phyloP scores from a whole-genome alignment of 2,797 vertebrate species.

The Neomorphus geoffroyi region DNA sequence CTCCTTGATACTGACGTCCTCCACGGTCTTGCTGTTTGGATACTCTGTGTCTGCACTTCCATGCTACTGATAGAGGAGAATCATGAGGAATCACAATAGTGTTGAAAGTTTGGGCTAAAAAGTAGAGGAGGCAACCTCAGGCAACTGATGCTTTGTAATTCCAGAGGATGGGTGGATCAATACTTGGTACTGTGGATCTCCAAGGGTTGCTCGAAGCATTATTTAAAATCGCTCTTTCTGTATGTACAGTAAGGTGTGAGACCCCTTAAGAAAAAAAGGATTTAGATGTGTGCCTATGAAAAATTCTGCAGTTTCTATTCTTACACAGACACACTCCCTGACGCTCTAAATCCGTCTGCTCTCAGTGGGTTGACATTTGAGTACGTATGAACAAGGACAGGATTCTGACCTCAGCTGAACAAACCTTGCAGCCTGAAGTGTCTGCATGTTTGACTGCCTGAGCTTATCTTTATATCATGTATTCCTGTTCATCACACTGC shows the following conservation, averaged over 20 bases:
- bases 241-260: not conserved
- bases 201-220: not conserved
- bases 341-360: not conserved
- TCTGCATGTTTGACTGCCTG: not conserved
- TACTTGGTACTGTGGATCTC: not conserved
- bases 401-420: not conserved
- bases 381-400: not conserved
- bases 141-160: not conserved
- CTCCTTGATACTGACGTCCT: not conserved
- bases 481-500: not conserved
- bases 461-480: not conserved
- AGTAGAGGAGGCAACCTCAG: not conserved
- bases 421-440: not conserved
- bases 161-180: not conserved
- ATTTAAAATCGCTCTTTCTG: not conserved
- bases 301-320: not conserved
- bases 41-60: not conserved
- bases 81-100: not conserved
- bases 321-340: not conserved
- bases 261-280: not conserved
- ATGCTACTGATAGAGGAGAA: not conserved
- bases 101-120: not conserved
- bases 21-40: not conserved
- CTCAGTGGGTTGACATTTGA: not conserved
- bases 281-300: not conserved